Evolutionary conservation across 2,888 invertebrate genomes (phyloP).

Genomic region (Andrena fulva): DNA sequence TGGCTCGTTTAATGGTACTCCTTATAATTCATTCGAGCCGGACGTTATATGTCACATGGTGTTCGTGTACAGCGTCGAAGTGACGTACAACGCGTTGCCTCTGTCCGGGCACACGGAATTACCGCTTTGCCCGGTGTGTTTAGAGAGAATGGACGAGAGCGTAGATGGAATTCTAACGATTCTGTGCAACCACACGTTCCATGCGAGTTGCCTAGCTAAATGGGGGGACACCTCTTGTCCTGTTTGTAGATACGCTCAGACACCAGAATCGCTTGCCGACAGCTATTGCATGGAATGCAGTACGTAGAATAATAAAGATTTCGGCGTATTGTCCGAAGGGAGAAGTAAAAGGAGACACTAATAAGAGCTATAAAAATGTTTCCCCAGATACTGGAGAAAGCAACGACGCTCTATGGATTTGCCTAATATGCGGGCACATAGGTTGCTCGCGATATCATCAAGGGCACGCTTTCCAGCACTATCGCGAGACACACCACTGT

Average conservation of each 20-base stretch:
- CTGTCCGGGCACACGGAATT: constrained; percentile 95
- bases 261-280: constrained; percentile 91
- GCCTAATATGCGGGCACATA: constrained; percentile 98
- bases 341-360: constrained; percentile 20
- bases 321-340: not conserved
- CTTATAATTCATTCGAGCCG: constrained; percentile 97
- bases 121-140: constrained; percentile 98
- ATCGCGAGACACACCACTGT: constrained; percentile 97
- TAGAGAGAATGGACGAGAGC: constrained; percentile 99
- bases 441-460: constrained; percentile 97
- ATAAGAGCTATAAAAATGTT: constrained; percentile 22
- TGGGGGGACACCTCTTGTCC: constrained; percentile 99
- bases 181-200: constrained; percentile 99
- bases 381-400: constrained; percentile 83
- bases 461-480: constrained; percentile 98
- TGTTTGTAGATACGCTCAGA: constrained; percentile 96
- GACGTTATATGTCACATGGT: constrained; percentile 96
- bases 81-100: constrained; percentile 91
- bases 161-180: constrained; percentile 99
- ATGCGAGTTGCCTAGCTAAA: constrained; percentile 96
- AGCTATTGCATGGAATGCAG: constrained; percentile 91
- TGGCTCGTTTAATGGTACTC: constrained; percentile 95
- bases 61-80: constrained; percentile 97
- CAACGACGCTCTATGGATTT: constrained; percentile 97
- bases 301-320: constrained; percentile 67